Conservation (phyloP, 2,888 invertebrate species). For the Nezara viridula region DNA sequence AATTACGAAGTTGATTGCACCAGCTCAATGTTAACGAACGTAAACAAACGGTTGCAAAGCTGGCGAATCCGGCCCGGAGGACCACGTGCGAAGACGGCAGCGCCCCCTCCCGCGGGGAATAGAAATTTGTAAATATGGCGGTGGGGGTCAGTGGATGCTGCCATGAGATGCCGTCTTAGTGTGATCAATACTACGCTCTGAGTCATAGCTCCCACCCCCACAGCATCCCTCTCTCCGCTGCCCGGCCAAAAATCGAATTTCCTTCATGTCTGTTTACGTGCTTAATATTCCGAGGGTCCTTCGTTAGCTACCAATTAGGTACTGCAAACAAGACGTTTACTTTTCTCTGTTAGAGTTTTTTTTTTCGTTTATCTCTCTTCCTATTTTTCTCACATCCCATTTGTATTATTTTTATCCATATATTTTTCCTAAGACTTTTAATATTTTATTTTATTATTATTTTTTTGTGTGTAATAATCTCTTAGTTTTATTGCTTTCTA, state of each 20-base stretch:
- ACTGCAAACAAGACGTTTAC: slow-evolving; percentile 46
- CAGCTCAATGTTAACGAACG: not conserved
- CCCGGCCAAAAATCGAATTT: not conserved
- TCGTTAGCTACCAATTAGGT: slow-evolving; percentile 37
- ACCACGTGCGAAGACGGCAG: slow-evolving; percentile 43
- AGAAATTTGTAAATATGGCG: slow-evolving; percentile 59
- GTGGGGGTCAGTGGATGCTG: slow-evolving; percentile 55
- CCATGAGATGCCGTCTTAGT: slow-evolving; percentile 58
- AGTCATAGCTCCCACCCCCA: slow-evolving; percentile 62
- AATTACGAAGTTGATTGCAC: not conserved
- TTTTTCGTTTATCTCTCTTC: not conserved
- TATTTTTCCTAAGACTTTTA: not conserved
- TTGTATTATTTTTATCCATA: not conserved
- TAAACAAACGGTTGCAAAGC: not conserved
- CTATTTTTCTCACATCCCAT: not conserved
- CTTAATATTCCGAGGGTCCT: slow-evolving; percentile 30
- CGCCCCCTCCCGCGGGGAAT: slow-evolving; percentile 49
- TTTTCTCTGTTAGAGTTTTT: not conserved
- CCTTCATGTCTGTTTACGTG: slow-evolving; percentile 44
- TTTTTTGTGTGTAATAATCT: not conserved
- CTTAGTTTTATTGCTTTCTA: not conserved
- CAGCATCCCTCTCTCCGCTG: slow-evolving; percentile 35
- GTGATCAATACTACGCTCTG: slow-evolving; percentile 64
- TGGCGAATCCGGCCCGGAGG: not conserved
- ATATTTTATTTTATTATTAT: not conserved